Conservation (phyloP, 1,140 invertebrate genomes). For the Lasioglossum albipes region DNA sequence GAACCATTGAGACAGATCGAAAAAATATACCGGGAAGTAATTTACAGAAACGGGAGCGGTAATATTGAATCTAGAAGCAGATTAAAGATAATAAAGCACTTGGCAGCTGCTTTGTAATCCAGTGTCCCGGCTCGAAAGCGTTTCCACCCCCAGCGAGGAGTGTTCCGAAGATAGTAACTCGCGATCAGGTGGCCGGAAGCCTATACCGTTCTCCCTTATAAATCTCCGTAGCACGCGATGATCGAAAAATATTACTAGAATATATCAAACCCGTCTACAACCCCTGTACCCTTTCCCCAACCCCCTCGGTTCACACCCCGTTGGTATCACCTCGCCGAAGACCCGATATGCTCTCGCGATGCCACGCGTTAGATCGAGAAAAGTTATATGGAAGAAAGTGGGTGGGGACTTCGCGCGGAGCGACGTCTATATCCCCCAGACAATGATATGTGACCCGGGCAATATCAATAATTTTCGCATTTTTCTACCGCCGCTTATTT, state of each 20-base stretch:
- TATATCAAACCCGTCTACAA: constrained; percentile 79
- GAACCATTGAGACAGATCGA: too few species aligned
- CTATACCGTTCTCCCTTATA: constrained; percentile 71
- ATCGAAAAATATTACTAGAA: constrained; percentile 81
- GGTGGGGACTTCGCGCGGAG: constrained; percentile 45
- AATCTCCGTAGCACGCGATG: constrained; percentile 80
- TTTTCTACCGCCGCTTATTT: constrained; percentile 75
- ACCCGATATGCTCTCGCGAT: constrained; percentile 63
- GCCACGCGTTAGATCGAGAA: constrained; percentile 40
- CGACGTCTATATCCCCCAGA: constrained; percentile 78
- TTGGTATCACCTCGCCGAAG: constrained; percentile 37
- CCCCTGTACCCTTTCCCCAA: constrained; percentile 48
- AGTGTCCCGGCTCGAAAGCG: not conserved
- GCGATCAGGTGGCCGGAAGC: constrained; percentile 77
- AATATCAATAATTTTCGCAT: constrained; percentile 81
- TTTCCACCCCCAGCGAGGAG: not conserved
- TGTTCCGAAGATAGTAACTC: constrained; percentile 69
- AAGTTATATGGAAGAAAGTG: constrained; percentile 56
- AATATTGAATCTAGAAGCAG: not conserved
- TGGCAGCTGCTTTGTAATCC: not conserved
- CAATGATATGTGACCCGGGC: constrained; percentile 79
- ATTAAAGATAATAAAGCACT: not conserved
- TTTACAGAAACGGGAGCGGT: too few species aligned
- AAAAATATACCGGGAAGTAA: too few species aligned
- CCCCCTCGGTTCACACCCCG: constrained; percentile 6